Conservation (phyloP, 2,113 vertebrate genomes). For the Spheniscus mendiculus region DNA sequence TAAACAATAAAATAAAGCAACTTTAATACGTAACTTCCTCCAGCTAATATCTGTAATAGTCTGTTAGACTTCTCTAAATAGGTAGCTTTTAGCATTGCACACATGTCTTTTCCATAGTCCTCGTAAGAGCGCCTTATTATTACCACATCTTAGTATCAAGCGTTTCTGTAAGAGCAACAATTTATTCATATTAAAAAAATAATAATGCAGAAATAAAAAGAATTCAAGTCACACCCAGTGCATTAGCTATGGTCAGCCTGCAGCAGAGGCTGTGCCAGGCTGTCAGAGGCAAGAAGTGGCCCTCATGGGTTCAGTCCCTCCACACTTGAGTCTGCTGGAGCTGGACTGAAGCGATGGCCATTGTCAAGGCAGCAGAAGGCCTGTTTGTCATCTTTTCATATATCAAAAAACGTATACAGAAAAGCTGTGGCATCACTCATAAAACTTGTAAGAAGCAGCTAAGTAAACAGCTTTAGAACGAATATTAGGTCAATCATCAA, state of each 20-base stretch:
- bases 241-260: neutral
- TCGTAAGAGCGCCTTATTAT: neutral
- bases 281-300: neutral
- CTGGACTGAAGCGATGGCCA: too few relatives aligned
- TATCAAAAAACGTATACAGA: fast-evolving
- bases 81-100: neutral
- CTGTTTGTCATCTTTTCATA: neutral
- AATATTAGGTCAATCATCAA: neutral
- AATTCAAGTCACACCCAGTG: neutral
- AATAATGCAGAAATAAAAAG: neutral
- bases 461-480: neutral
- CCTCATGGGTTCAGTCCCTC: neutral
- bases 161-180: neutral
- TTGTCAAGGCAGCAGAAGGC: fast-evolving
- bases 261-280: neutral
- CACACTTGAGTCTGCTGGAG: neutral
- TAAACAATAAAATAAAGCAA: neutral
- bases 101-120: neutral
- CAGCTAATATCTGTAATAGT: neutral
- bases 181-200: neutral
- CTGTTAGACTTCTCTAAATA: neutral
- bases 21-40: neutral
- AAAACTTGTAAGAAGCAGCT: neutral
- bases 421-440: neutral
- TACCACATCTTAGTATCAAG: neutral